Percentiles rank a stretch among this genome's conserved stretches.
Evolutionary conservation across 2,113 vertebrate species (phyloP).

Genomic region (Megaptera novaeangliae): DNA sequence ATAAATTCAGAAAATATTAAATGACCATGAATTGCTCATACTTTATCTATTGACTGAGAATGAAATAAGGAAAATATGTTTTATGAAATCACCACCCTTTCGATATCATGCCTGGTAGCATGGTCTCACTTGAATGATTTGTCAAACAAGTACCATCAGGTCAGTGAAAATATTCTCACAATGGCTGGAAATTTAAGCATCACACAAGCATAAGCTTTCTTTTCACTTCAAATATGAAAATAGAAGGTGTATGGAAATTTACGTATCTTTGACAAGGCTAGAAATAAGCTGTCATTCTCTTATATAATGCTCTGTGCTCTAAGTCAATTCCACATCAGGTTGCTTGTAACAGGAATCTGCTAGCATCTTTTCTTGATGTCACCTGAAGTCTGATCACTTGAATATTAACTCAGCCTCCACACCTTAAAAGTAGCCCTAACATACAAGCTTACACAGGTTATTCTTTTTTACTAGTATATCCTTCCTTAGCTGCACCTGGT

Average conservation of each 20-base stretch:
- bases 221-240: constrained; percentile 24
- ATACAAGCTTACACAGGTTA: not conserved
- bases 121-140: not conserved
- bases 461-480: not conserved
- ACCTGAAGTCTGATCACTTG: not conserved
- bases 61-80: not conserved
- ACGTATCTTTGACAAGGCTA: not conserved
- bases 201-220: not conserved
- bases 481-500: not conserved
- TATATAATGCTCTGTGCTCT: not conserved
- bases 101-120: not conserved
- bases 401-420: not conserved
- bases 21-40: not conserved
- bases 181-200: not conserved
- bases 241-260: not conserved
- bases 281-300: not conserved
- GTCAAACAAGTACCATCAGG: not conserved
- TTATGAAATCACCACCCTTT: constrained; percentile 2
- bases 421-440: not conserved
- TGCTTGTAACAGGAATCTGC: not conserved
- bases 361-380: not conserved
- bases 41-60: not conserved
- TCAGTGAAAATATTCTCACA: not conserved
- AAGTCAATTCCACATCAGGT: not conserved
- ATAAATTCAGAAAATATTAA: constrained; percentile 43